Evolutionary conservation across 30 jellyfish, hydroid and myxozoan genomes (phyloP).

Genomic region (Hydractinia symbiolongicarpus): DNA sequence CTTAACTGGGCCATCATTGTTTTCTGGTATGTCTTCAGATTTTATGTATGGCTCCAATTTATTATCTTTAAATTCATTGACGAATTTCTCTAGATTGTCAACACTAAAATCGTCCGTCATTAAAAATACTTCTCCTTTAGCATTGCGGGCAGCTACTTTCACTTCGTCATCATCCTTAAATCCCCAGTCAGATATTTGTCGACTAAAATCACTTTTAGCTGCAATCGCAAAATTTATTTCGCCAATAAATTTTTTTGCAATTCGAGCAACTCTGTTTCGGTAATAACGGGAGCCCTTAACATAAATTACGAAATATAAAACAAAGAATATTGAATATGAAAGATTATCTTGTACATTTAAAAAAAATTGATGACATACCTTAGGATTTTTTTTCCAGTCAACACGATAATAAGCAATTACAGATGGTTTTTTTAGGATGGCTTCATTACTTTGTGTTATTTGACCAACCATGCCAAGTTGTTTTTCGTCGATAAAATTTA

Average conservation of each 20-base stretch:
- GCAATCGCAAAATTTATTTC: conserved; percentile 68
- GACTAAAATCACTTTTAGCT: conserved; percentile 20
- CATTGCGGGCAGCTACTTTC: conserved; percentile 25
- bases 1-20: conserved; percentile 91
- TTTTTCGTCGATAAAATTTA: conserved; percentile 51
- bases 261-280: conserved; percentile 98
- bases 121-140: conserved; percentile 40
- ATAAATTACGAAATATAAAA: not conserved
- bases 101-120: conserved; percentile 57
- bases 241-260: conserved; percentile 69
- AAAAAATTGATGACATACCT: conserved; percentile 30
- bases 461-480: conserved; percentile 93
- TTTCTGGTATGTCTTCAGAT: conserved; percentile 94
- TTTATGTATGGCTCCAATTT: conserved; percentile 76
- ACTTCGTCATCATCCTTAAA: conserved; percentile 9
- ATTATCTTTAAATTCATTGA: conserved; percentile 58
- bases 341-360: not conserved
- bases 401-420: conserved; percentile 63
- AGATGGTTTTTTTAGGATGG: conserved; percentile 45
- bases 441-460: conserved; percentile 57
- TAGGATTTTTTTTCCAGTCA: conserved; percentile 74
- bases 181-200: conserved; percentile 28
- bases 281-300: conserved; percentile 69
- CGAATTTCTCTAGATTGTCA: conserved; percentile 58
- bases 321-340: not conserved